These are phyloP conservation scores for Porphyrio hochstetteri DNA, from an alignment of 2,113 vertebrate species.

Conservation along the genomic window DNA sequence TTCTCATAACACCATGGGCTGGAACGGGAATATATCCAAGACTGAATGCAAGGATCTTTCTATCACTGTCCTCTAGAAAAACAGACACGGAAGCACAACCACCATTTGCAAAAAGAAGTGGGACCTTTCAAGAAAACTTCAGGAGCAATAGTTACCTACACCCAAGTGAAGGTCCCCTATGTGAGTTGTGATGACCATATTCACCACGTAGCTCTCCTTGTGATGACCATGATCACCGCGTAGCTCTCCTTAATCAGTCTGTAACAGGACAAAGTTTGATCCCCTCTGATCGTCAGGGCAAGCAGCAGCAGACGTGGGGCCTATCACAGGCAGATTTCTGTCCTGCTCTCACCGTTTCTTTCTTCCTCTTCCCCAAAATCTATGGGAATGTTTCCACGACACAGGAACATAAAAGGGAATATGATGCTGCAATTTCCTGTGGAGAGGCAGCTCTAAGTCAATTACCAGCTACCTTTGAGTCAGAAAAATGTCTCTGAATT, in stretches of 20 bases:
- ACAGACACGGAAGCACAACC: not conserved
- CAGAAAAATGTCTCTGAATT: conserved; percentile 42
- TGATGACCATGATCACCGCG: not conserved
- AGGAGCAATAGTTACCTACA: not conserved
- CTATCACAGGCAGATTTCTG: not conserved
- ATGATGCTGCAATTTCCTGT: conserved; percentile 19
- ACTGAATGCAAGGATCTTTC: not conserved
- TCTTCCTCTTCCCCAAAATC: not conserved
- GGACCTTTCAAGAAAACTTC: not conserved
- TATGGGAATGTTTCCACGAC: not conserved
- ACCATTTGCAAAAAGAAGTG: not conserved
- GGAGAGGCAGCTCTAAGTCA: conserved; percentile 43
- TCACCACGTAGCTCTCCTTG: not conserved
- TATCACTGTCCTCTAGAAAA: not conserved
- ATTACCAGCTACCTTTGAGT: conserved; percentile 46
- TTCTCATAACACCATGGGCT: rapidly evolving
- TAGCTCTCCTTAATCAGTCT: not conserved
- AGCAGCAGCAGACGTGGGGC: not conserved
- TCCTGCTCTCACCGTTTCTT: not conserved
- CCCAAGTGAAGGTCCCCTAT: not conserved
- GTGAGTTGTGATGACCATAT: not conserved
- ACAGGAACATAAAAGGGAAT: conserved; percentile 16
- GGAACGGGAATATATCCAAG: not conserved
- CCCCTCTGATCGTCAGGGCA: not conserved
- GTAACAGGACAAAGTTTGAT: not conserved